Base-by-base conservation (phyloP, 2,888 invertebrate species). In the Calliphora vomitoria region DNA sequence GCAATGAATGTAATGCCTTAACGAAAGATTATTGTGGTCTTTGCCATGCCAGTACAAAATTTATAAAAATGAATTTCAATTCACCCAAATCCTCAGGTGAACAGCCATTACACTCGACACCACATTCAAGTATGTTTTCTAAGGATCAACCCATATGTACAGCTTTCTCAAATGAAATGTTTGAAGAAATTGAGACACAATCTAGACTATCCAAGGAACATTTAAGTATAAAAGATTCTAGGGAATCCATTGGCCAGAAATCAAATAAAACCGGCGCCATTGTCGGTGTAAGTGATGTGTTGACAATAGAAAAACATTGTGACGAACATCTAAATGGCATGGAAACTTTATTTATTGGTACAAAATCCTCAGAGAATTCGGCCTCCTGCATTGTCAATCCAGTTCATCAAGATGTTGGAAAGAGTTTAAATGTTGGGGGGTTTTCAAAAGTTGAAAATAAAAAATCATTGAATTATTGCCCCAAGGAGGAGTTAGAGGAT, bases 191-290 rank as follows among this genome's bases (percentile, higher is more conserved):
- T 31, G 89, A 89, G 68, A 86, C 64, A 15, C 88, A 90, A 35
- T 88, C 89, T 15, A 87, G 85, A 25, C 75, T 89, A 35, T 89
- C 89, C 2, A 85, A 86, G 50, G 89, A 89, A 41, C 74, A 88
- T 11, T 76, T 89, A 47, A 90, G 88, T 62, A 85, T 89, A 85
- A 76, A 81, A 3, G 88, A 84, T n/a, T 88, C 89, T 1, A 68
- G 44, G 0, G 85, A 85, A 18, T 68, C 38, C 5, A 13, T 86
- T 3, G 13, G 5, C 8, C 15, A 55, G 38, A 18, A 47, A 18
- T 13, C n/a, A 31, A 44, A 41, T 0, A 8, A 11, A 5, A 18
- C 15, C 0, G 60, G 15, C 15, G 18, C 13, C 4, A 6, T 35
- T 35, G 35, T 4, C 6, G 25, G 20, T 25, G 58, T 60, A 25